phyloP scores from a whole-genome alignment of 2,888 invertebrate genomes.

The Leptopterna dolabrata region DNA sequence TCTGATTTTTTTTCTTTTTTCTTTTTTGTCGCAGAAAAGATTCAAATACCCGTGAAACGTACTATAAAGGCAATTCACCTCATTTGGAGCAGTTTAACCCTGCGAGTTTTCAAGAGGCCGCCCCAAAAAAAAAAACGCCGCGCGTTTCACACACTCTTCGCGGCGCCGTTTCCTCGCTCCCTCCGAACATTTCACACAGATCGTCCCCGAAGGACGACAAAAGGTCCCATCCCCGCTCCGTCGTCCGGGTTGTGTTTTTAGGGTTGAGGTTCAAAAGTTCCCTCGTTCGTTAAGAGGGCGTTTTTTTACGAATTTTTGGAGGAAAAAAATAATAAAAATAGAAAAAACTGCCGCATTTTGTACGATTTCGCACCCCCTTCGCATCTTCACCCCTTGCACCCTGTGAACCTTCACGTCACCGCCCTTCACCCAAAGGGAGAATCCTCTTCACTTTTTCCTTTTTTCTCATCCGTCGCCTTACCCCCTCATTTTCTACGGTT shows the following conservation, averaged over 20 bases:
- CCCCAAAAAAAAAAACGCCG: not conserved
- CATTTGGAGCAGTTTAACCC: constrained; percentile 62
- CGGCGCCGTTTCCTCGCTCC: not conserved
- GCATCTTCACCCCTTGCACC: not conserved
- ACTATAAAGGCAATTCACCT: constrained; percentile 59
- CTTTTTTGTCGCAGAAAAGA: not conserved
- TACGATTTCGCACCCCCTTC: not conserved
- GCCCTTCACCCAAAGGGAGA: not conserved
- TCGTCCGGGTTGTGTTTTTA: not conserved
- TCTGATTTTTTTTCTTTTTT: not conserved
- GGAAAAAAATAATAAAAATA: no score
- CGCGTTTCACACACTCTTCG: not conserved
- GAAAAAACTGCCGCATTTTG: constrained; percentile 21
- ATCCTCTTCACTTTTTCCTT: not conserved
- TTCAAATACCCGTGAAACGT: constrained; percentile 49
- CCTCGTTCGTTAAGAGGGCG: not conserved
- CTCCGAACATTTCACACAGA: not conserved
- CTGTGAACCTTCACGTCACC: constrained; percentile 14
- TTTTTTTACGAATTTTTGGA: constrained; percentile 4
- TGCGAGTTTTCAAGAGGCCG: constrained; percentile 30
- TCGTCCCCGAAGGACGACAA: not conserved
- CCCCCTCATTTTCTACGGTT: constrained; percentile 10
- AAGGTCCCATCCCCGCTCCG: not conserved
- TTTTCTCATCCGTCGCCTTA: not conserved
- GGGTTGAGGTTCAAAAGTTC: not conserved